Percentiles rank a stretch among this genome's conserved stretches.
Evolutionary conservation across 2,797 vertebrate species (phyloP).

Genomic region (Aotus griseimembra): DNA sequence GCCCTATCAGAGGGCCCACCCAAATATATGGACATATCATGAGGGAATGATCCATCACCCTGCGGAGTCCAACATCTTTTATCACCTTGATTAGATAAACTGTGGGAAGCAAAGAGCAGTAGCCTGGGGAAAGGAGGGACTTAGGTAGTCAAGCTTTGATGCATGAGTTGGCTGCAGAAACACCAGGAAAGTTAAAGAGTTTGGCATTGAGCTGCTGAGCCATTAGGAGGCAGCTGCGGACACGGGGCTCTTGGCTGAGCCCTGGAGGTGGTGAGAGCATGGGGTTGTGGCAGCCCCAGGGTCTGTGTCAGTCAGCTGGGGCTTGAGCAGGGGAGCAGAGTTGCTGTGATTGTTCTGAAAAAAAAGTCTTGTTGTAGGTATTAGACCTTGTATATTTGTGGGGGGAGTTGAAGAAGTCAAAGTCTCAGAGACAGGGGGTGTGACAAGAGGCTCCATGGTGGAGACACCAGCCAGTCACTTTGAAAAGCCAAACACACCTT

Average conservation of each 20-base stretch:
- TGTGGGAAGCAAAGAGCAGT: background rate
- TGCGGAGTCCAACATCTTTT: background rate
- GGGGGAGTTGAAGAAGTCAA: background rate
- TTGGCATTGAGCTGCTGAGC: background rate
- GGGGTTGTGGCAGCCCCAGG: background rate
- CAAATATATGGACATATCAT: rapidly evolving
- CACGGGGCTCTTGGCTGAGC: rapidly evolving
- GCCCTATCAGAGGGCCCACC: background rate
- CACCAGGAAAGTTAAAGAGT: background rate
- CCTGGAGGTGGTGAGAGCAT: rapidly evolving
- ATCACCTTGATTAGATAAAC: background rate
- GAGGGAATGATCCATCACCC: background rate
- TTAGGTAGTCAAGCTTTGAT: background rate
- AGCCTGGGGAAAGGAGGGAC: background rate
- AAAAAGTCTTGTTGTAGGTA: background rate
- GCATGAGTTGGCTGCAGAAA: background rate
- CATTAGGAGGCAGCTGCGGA: background rate
- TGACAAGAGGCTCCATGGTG: too few species aligned
- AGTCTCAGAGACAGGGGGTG: rapidly evolving
- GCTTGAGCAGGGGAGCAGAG: background rate
- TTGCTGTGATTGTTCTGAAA: rapidly evolving
- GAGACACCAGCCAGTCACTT: background rate
- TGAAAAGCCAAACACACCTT: too few species aligned
- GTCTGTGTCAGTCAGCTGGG: rapidly evolving
- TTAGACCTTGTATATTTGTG: background rate